A percentile compares a stretch with the other conserved stretches of the same genome.
These are phyloP conservation scores for Xestia ashworthii DNA, from an alignment of 2,888 invertebrate genomes.

Conservation along the genomic window DNA sequence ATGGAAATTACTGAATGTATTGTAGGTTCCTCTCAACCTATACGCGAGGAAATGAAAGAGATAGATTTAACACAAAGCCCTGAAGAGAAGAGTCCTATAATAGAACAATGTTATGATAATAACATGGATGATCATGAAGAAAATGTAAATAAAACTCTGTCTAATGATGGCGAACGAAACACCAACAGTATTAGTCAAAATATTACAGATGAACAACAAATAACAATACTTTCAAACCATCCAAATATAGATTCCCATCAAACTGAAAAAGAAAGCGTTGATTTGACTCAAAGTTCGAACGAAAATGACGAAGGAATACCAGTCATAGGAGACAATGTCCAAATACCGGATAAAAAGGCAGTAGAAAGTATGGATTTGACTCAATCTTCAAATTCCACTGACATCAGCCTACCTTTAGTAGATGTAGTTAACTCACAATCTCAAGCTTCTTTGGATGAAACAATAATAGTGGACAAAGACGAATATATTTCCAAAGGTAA, in stretches of 20 bases:
- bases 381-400: conserved; percentile 77
- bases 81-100: conserved; percentile 34
- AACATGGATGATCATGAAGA: conserved; percentile 1
- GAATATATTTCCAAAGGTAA: conserved; percentile 60
- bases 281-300: conserved; percentile 74
- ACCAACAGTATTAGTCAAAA: conserved; percentile 27
- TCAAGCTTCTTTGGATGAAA: conserved; percentile 72
- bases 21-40: conserved; percentile 63
- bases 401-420: conserved; percentile 75
- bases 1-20: conserved; percentile 85
- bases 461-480: conserved; percentile 70
- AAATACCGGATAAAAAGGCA: conserved; percentile 33
- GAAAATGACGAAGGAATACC: conserved; percentile 34
- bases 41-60: conserved; percentile 64
- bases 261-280: conserved; percentile 62
- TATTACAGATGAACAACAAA: conserved; percentile 36
- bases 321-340: conserved; percentile 24
- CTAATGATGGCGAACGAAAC: conserved; percentile 6
- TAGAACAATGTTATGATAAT: conserved; percentile 15
- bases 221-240: conserved; percentile 20
- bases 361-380: conserved; percentile 76
- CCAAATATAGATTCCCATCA: conserved; percentile 1
- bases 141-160: background rate
- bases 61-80: conserved; percentile 74
- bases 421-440: conserved; percentile 66